Conservation (phyloP, 2,797 vertebrate genomes). For the Malacoctenus gilli region DNA sequence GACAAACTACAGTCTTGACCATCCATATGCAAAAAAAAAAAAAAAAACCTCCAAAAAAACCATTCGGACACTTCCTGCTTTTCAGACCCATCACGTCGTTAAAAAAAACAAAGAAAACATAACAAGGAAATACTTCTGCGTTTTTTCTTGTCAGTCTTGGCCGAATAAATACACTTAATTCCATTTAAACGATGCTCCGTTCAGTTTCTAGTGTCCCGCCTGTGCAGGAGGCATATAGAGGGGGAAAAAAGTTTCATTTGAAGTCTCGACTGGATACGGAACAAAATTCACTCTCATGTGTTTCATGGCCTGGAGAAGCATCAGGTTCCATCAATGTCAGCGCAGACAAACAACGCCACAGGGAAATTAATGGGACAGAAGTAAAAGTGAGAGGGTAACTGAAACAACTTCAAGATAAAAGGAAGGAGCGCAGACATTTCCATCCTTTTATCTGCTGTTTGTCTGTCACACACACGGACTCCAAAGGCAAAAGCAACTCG, state of each 20-base stretch:
- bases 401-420: conserved; percentile 46
- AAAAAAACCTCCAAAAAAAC: no score
- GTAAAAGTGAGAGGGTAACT: conserved; percentile 25
- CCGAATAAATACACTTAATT: no score
- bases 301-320: conserved; percentile 36
- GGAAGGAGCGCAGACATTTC: conserved; percentile 24
- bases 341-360: conserved; percentile 32
- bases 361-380: conserved; percentile 40
- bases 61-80: no score
- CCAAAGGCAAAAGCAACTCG: conserved; percentile 24
- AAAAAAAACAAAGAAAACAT: no score
- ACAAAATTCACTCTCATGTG: conserved; percentile 12
- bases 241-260: neutral
- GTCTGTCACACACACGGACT: conserved; percentile 14
- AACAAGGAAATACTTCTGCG: no score
- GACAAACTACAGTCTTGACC: conserved; percentile 4
- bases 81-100: no score
- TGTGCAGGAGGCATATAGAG: conserved; percentile 1
- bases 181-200: no score
- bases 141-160: no score
- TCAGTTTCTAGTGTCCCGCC: no score
- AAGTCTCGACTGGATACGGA: conserved; percentile 14
- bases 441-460: conserved; percentile 29
- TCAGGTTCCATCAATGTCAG: conserved; percentile 41
- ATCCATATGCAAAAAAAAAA: no score